Evolutionary conservation across 1,140 invertebrate species (phyloP).

Genomic region (Ostrea denselamellosa): DNA sequence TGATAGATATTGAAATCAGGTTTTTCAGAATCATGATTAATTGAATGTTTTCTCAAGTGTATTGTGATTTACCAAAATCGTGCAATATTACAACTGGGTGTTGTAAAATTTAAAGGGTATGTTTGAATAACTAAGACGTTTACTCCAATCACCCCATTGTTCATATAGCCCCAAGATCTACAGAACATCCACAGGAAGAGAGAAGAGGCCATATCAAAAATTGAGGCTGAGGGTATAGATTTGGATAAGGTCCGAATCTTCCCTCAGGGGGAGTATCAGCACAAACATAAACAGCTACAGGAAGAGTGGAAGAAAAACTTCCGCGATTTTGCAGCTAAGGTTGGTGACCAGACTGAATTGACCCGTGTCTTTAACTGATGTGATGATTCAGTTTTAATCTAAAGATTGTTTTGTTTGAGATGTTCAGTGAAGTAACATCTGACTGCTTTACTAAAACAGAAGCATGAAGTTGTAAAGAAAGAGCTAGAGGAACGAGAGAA

Average conservation of each 20-base stretch:
- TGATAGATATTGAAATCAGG: too few relatives aligned
- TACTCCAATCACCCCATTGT: background rate
- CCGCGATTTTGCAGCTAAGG: conserved; percentile 47
- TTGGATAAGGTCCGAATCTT: conserved; percentile 49
- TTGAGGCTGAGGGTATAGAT: conserved; percentile 22
- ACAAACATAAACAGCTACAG: conserved; percentile 38
- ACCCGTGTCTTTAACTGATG: background rate
- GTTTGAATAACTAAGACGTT: too few relatives aligned
- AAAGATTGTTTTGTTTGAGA: background rate
- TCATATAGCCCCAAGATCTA: conserved; percentile 8
- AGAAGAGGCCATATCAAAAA: conserved; percentile 14
- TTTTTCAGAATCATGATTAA: too few relatives aligned
- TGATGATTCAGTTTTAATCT: background rate
- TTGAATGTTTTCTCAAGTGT: too few relatives aligned
- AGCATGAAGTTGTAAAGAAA: conserved; percentile 3
- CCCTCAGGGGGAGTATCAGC: conserved; percentile 42
- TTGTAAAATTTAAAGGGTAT: too few relatives aligned
- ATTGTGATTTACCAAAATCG: too few relatives aligned
- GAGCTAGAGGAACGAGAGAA: background rate
- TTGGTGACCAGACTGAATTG: conserved; percentile 17
- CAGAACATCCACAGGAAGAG: conserved; percentile 33
- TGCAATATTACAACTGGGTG: too few relatives aligned
- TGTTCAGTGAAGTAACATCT: too few relatives aligned
- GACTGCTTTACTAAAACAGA: background rate
- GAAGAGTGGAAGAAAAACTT: conserved; percentile 48